A percentile compares a stretch with the other conserved stretches of the same genome.
Conservation (phyloP, 1,140 invertebrate species). For the Tetramorium parvispinum region DNA sequence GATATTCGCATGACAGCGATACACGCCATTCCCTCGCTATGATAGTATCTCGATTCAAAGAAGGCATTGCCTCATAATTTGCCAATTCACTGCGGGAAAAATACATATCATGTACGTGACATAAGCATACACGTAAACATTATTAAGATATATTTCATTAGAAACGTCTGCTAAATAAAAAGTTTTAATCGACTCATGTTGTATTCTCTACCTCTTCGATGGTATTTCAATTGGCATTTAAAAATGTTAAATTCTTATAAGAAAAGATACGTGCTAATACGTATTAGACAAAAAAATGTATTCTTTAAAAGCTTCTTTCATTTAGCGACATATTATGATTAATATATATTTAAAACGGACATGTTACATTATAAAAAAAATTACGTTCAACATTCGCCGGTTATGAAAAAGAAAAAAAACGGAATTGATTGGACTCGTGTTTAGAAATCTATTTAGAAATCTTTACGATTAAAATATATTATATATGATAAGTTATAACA, state of each 20-base stretch:
- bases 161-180: neutral
- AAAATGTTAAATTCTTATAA: too few species aligned
- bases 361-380: neutral
- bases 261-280: neutral
- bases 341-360: neutral
- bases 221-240: neutral
- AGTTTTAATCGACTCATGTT: neutral
- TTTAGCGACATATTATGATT: neutral
- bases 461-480: neutral
- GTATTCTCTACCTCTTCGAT: too few species aligned
- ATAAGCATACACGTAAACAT: neutral
- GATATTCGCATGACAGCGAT: neutral
- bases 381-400: neutral
- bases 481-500: neutral
- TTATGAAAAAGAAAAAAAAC: neutral
- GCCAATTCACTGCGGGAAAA: neutral
- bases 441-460: neutral
- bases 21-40: neutral
- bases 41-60: conserved; percentile 22
- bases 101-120: neutral
- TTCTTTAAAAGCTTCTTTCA: neutral
- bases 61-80: conserved; percentile 13
- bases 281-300: neutral
- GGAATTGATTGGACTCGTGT: neutral
- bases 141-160: neutral